Evolutionary conservation across 2,888 invertebrate genomes (phyloP).

Genomic region (Zelleria hepariella): DNA sequence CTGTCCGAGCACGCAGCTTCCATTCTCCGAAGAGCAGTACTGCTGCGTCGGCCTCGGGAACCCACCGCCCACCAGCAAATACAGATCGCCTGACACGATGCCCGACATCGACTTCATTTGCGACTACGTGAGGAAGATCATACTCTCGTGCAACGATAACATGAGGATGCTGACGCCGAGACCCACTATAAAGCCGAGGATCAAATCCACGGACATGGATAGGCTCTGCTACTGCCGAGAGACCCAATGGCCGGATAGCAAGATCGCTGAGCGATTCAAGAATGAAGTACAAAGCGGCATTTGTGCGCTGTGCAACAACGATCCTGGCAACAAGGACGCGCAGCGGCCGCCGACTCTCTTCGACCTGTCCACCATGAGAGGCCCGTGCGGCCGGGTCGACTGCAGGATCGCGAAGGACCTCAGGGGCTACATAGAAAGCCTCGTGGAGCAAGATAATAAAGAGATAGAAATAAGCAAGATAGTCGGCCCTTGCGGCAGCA

Average conservation of each 20-base stretch:
- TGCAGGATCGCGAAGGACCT: constrained; percentile 57
- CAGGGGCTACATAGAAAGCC: constrained; percentile 50
- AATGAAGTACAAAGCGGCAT: constrained; percentile 40
- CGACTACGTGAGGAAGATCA: constrained; percentile 56
- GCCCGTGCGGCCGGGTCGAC: constrained; percentile 57
- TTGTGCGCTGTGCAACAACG: constrained; percentile 47
- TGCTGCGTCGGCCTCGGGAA: constrained; percentile 54
- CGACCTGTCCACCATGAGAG: constrained; percentile 55
- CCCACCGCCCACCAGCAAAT: constrained; percentile 50
- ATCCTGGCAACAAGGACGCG: constrained; percentile 25
- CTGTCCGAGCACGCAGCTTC: constrained; percentile 49
- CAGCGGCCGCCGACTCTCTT: constrained; percentile 27
- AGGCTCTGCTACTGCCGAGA: constrained; percentile 55
- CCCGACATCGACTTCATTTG: constrained; percentile 52
- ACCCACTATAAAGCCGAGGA: constrained; percentile 45
- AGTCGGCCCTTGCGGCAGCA: constrained; percentile 59
- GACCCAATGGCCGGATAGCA: constrained; percentile 47
- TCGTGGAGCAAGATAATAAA: constrained; percentile 50
- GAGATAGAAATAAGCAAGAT: constrained; percentile 44
- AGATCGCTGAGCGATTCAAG: constrained; percentile 47
- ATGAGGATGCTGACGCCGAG: constrained; percentile 63
- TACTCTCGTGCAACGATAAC: constrained; percentile 60
- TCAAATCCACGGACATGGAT: constrained; percentile 60
- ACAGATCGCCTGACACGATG: constrained; percentile 49
- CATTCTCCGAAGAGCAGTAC: constrained; percentile 39